Evolutionary conservation across 2,113 vertebrate species (phyloP), one percentile per base, ranked within the genome.

Genomic region (Meleagris gallopavo): DNA sequence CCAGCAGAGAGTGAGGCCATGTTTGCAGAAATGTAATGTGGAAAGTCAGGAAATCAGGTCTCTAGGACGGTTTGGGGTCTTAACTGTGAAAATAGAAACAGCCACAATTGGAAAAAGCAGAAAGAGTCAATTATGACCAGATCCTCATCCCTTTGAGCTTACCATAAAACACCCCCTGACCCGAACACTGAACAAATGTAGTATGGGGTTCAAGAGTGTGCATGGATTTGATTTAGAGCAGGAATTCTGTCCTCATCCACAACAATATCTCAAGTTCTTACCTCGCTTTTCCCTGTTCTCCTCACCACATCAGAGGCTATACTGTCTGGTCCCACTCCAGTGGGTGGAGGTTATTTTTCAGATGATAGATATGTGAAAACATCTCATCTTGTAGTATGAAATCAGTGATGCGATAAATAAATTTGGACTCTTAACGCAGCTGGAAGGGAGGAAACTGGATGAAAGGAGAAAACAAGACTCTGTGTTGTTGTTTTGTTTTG

Each of bases 301-400:
- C 57, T 83, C 50, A 73, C 85, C 77, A 89, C 88, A 91, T 62
- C 81, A 93, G 88, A 45, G 40, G 12, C 25, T 40, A 67, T 72
- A 29, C 32, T 55, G 34, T 72, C 30, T 45, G 38, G 66, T 91
- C 80, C 71, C 71, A 34, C 48, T 54, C n/a, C 38, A 60, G 82
- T 66, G 85, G 76, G 71, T 43, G 71, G 91, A 88, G 67, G 71
- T 69, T 76, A n/a, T 62, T 90, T 81, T 67, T 77, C 83, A 77
- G 74, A 88, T 81, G 48, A 61, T 57, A 78, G 61, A 85, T 40
- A 52, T 14, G 17, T 25, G 29, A 82, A 83, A 45, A 67, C 12
- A 45, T 78, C 62, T 55, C n/a, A n/a, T 88, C 70, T 73, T 34
- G 21, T 54, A 43, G n/a, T 57, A 64, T n/a, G 61, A 89, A 91